These are phyloP conservation scores for Conomelus anceps DNA, from an alignment of 2,888 invertebrate genomes.

Conservation along the genomic window DNA sequence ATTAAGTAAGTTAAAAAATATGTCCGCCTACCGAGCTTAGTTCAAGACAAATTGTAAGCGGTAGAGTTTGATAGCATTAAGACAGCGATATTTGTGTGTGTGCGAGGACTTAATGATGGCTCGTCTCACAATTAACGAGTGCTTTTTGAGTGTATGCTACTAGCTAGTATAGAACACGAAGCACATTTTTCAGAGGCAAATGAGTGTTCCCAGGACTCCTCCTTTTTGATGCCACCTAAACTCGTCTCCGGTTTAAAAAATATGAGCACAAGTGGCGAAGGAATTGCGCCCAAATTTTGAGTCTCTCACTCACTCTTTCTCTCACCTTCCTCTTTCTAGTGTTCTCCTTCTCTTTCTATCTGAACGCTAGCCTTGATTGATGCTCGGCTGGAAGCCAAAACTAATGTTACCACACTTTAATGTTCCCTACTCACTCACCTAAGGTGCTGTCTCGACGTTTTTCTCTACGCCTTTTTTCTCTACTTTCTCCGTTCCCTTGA, in stretches of 20 bases:
- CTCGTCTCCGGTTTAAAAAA: neutral
- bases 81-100: neutral
- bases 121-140: neutral
- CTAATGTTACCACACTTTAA: conserved; percentile 9
- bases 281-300: conserved; percentile 1
- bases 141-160: neutral
- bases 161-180: neutral
- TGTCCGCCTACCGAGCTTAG: neutral
- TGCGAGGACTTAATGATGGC: neutral
- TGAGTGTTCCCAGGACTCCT: neutral
- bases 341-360: neutral
- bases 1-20: neutral
- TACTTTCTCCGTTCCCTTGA: neutral
- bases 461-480: neutral
- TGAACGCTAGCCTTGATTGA: conserved; percentile 5
- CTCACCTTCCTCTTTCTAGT: neutral
- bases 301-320: neutral
- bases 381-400: conserved; percentile 8
- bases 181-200: conserved; percentile 2
- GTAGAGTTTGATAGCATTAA: neutral
- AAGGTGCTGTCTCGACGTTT: neutral
- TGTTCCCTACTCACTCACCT: neutral
- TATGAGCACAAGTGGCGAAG: conserved; percentile 4
- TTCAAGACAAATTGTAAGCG: neutral
- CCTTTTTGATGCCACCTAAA: neutral